These are phyloP conservation scores for Eulimnadia texana DNA, from an alignment of 1,140 invertebrate species.

Conservation along the genomic window DNA sequence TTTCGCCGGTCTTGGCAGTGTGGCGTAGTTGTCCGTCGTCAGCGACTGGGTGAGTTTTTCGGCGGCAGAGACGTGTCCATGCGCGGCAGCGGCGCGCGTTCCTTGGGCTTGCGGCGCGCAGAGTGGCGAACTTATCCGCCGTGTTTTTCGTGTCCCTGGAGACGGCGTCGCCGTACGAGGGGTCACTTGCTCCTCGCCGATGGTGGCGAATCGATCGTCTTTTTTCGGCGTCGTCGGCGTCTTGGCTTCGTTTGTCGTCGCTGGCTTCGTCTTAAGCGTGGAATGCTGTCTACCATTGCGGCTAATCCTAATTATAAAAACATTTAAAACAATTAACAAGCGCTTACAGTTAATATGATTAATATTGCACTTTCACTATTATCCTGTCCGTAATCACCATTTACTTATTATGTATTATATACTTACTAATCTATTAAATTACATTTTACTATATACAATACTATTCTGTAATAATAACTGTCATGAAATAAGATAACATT, in stretches of 20 bases:
- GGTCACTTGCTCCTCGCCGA: slow-evolving; percentile 1
- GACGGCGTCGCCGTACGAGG: not conserved
- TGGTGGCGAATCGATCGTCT: slow-evolving; percentile 10
- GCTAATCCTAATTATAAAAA: too few species aligned
- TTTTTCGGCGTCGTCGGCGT: not conserved
- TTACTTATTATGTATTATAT: too few species aligned
- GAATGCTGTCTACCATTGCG: not conserved
- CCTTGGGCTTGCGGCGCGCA: slow-evolving; percentile 15
- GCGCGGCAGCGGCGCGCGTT: slow-evolving; percentile 3
- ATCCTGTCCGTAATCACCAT: too few species aligned
- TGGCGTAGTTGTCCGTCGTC: not conserved
- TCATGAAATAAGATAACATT: too few species aligned
- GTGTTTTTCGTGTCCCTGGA: slow-evolving; percentile 10
- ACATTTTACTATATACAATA: too few species aligned
- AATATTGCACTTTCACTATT: too few species aligned
- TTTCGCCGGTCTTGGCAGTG: slow-evolving; percentile 8
- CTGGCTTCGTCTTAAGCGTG: not conserved
- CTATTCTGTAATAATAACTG: too few species aligned
- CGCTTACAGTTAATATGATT: too few species aligned
- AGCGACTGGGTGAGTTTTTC: not conserved
- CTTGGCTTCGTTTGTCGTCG: slow-evolving; percentile 1
- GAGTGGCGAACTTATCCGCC: slow-evolving; percentile 17
- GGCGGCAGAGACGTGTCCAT: not conserved
- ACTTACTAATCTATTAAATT: too few species aligned
- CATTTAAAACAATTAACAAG: too few species aligned